phyloP scores from a whole-genome alignment of 1,140 invertebrate species.

The Platyura marginata region DNA sequence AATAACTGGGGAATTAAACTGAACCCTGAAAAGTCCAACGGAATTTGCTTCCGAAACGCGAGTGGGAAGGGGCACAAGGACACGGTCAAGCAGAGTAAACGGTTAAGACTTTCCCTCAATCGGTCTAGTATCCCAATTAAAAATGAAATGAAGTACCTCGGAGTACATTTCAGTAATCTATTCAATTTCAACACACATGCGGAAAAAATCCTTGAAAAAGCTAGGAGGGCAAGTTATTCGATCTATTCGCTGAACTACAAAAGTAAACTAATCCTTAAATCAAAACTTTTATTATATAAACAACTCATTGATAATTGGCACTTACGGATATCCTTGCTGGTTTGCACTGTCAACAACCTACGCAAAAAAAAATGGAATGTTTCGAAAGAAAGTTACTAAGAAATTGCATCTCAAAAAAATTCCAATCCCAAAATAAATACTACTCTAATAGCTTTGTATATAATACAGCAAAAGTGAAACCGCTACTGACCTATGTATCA shows the following conservation, averaged over 20 bases:
- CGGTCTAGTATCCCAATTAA: background rate
- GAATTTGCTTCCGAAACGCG: background rate
- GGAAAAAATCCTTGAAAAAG: background rate
- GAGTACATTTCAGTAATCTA: background rate
- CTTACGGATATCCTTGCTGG: no score
- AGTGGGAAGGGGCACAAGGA: background rate
- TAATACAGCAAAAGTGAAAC: no score
- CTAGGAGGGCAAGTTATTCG: background rate
- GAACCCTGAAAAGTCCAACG: background rate
- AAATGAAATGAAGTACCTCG: background rate
- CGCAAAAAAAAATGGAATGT: no score
- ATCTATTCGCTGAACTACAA: background rate
- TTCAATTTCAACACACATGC: background rate
- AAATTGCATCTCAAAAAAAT: no score
- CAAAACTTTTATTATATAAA: background rate
- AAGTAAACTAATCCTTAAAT: background rate
- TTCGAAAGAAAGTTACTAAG: no score
- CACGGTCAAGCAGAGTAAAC: no score
- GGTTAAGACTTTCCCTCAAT: no score
- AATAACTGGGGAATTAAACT: conserved; percentile 2
- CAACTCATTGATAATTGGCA: no score
- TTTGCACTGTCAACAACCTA: no score
- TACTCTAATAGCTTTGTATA: no score
- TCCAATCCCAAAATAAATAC: no score
- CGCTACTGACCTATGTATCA: no score